These are phyloP conservation scores for Psettodes erumei DNA, from an alignment of 2,113 vertebrate species.

Conservation along the genomic window DNA sequence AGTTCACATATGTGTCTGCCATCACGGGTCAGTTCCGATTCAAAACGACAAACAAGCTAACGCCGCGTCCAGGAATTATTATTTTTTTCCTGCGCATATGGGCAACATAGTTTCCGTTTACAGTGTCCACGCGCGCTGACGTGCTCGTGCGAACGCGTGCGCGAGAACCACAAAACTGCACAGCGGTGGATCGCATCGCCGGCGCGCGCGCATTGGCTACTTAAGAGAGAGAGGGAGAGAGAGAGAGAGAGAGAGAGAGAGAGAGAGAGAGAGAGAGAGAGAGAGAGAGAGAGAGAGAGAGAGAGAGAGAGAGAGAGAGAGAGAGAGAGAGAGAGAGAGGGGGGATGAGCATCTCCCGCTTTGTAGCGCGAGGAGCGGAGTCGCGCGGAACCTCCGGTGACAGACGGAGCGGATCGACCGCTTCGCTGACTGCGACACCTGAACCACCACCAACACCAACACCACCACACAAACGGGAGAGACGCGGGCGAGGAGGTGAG, in stretches of 20 bases:
- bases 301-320: slow-evolving; percentile 30
- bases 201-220: slow-evolving; percentile 47
- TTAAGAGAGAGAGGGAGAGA: neutral
- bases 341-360: slow-evolving; percentile 12
- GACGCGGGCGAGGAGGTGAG: neutral
- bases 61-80: no score
- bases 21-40: slow-evolving; percentile 35
- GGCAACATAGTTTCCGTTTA: no score
- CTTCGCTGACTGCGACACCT: slow-evolving; percentile 49
- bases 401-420: slow-evolving; percentile 21
- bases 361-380: slow-evolving; percentile 54
- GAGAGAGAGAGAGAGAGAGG: slow-evolving; percentile 14
- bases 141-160: neutral
- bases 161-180: no score
- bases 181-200: no score
- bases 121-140: neutral
- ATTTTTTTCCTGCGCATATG: no score
- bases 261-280: slow-evolving; percentile 21
- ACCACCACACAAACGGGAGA: neutral
- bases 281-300: slow-evolving; percentile 15
- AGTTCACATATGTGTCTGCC: slow-evolving; percentile 24
- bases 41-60: no score
- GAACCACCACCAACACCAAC: neutral
- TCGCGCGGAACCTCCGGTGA: slow-evolving; percentile 44
- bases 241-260: slow-evolving; percentile 19